Base-by-base conservation (phyloP, 2,113 vertebrate genomes). In the Paedocypris sp. region DNA sequence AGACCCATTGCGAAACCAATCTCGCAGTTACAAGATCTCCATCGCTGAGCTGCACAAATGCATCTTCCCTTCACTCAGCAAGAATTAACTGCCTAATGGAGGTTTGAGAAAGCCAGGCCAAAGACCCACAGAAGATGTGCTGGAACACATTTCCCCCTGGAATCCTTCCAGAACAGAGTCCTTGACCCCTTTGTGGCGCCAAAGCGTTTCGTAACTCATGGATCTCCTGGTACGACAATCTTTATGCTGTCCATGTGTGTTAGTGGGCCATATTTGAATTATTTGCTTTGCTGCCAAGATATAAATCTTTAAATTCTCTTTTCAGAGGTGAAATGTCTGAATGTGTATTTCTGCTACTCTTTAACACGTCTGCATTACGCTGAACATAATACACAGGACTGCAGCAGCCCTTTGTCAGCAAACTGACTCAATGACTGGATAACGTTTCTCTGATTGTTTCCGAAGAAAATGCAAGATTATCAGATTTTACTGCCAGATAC, bases 1-100 rank as follows among this genome's bases (percentile, higher is more conserved):
- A 90, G 90, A 91, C n/a, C n/a, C n/a, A 66, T 70, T 88, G 23
- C 84, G 83, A 63, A 82, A 84, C 41, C 85, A 82, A 83, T 78
- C 28, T 66, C 77, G 31, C 67, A 26, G 9, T 67, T 26, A 71
- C 62, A 51, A 76, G 62, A 19, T 33, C 46, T n/a, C 71, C 64
- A 16, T 1, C 75, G 70, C 6, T 45, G 46, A 23, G 49, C 75
- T 0, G 0, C 50, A 2, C 62, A 75, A 2, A 59, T 72, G 16
- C 54, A 62, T 0, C 1, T 62, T 2, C 76, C 73, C 5, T 60
- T 48, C 28, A 69, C 74, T 31, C 73, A 35, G 33, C 38, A 38
- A 68, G 28, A 18, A 2, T 32, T 29, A 19, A 43, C 12, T 39
- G 23, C 28, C 48, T 42, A 26, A 39, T 45, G 29, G 41, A 33